Base-by-base conservation (phyloP, 2,888 invertebrate species). In the Orthonevra nobilis region DNA sequence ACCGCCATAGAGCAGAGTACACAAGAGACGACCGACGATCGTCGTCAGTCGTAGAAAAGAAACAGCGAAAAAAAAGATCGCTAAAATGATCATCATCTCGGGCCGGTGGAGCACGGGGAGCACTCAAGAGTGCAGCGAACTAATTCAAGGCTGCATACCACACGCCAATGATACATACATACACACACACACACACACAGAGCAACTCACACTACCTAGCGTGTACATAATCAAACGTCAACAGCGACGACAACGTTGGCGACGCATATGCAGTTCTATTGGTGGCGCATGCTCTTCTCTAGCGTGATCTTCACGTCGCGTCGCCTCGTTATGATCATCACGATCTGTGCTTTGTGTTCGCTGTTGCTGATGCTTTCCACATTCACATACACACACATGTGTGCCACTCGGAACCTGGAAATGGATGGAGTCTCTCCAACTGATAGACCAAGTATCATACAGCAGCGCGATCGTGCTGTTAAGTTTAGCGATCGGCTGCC, bases 61-160 rank as follows among this genome's bases (percentile, higher is more conserved):
- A 46, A 28, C 44, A 48, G 40, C 7, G 19, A 19, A 54, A 66
- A 44, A n/a, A 44, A 14, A 42, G 0, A 38, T 12, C 34, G 12
- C n/a, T 52, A 52, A 36, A 54, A 77, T 64, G 72, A 77, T 72
- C 50, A 20, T 10, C 75, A 60, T 73, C 66, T 32, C 58, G 40
- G 66, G 12, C 44, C 38, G 66, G 66, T 48, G 79, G 66, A 61
- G 66, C 54, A 40, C 48, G 44, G 75, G 66, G 66, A 56, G 28
- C 66, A 84, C 85, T n/a, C n/a, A 84, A 86, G 87, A 88, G 88
- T 88, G 88, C 88, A 88, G 85, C 88, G 88, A 88, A 88, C 88
- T 87, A 87, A 88, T 88, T 88, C 88, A 88, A 88, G 88, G 88
- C 88, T 88, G 86, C 88, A 88, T 88, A 87, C 87, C 88, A 87